Evolutionary conservation across 2,797 vertebrate genomes (phyloP).

Genomic region (Remorina albescens): DNA sequence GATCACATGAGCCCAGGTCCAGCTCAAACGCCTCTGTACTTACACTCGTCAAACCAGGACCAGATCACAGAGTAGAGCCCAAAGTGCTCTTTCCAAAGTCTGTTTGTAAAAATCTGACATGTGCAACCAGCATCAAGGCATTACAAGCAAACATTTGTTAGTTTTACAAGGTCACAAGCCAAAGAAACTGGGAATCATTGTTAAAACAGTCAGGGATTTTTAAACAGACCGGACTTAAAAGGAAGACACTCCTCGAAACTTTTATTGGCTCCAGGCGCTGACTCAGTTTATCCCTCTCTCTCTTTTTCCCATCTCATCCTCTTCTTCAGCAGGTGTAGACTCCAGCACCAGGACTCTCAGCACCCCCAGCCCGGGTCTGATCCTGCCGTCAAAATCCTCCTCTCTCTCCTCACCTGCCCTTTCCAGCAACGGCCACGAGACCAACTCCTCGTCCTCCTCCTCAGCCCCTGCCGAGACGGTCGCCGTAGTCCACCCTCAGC

Average conservation of each 20-base stretch:
- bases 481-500: conserved; percentile 91
- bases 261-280: background rate
- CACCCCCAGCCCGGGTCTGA: conserved; percentile 95
- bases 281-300: background rate
- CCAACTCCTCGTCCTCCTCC: conserved; percentile 90
- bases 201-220: no score
- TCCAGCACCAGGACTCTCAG: conserved; percentile 95
- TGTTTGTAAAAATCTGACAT: background rate
- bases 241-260: background rate
- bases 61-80: background rate
- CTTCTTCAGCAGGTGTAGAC: conserved; percentile 88
- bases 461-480: conserved; percentile 93
- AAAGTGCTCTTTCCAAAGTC: background rate
- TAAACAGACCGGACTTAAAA: no score
- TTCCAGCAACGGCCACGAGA: conserved; percentile 89
- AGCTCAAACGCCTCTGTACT: background rate
- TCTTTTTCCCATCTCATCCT: background rate
- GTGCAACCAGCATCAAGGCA: background rate
- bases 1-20: background rate
- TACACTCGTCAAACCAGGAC: background rate
- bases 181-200: no score
- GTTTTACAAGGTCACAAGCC: background rate
- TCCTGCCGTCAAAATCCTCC: conserved; percentile 89
- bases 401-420: conserved; percentile 80
- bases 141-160: background rate